A percentile compares a stretch with the other conserved stretches of the same genome.
phyloP scores from a whole-genome alignment of 37 sponge, comb jelly and placozoan species.

The Dysidea cf. avara region DNA sequence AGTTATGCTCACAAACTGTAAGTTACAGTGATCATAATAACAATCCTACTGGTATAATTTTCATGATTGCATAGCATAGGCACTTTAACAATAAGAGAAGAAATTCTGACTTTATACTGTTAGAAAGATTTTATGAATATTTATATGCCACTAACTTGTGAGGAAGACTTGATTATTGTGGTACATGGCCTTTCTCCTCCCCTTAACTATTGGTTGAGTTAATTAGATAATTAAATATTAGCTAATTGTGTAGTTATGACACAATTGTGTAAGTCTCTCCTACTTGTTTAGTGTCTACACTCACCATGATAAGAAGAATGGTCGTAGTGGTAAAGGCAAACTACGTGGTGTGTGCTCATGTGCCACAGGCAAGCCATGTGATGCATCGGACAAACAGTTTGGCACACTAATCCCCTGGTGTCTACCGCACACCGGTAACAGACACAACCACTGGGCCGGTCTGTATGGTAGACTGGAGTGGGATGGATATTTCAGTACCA shows the following conservation, averaged over 20 bases:
- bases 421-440: conserved; percentile 91
- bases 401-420: conserved; percentile 94
- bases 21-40: too few species aligned
- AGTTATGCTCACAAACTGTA: conserved; percentile 68
- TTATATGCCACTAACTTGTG: too few species aligned
- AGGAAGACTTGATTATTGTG: too few species aligned
- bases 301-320: conserved; percentile 77
- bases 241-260: neutral
- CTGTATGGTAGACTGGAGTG: conserved; percentile 89
- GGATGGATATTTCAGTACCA: conserved; percentile 94
- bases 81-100: too few species aligned
- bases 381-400: conserved; percentile 83
- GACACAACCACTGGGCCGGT: conserved; percentile 93
- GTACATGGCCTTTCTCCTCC: neutral
- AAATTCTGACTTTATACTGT: too few species aligned
- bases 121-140: too few species aligned
- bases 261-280: too few species aligned
- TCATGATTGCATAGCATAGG: too few species aligned
- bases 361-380: conserved; percentile 78
- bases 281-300: conserved; percentile 61
- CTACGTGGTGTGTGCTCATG: conserved; percentile 83
- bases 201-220: neutral
- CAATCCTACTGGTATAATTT: too few species aligned
- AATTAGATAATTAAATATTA: neutral
- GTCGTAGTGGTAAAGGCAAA: conserved; percentile 33